These are phyloP conservation scores for Vidua macroura DNA, from an alignment of 2,113 vertebrate species.

Conservation along the genomic window DNA sequence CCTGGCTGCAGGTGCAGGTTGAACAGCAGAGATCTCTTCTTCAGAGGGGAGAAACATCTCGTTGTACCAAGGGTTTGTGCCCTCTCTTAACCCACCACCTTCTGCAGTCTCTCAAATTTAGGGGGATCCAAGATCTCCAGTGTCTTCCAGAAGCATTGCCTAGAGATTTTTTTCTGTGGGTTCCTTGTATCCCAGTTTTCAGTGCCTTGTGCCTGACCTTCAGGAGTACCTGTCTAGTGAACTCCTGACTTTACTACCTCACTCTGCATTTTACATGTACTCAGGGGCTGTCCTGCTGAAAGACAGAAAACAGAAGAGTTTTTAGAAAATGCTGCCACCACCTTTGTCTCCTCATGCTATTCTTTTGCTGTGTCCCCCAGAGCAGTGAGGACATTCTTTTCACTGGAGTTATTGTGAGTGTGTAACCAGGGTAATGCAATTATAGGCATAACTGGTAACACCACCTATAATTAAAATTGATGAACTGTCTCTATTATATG, in stretches of 20 bases:
- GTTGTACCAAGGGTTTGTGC: neutral
- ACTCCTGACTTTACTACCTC: neutral
- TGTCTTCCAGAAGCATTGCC: neutral
- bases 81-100: neutral
- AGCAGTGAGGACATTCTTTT: conserved; percentile 24
- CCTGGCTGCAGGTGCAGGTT: neutral
- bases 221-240: neutral
- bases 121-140: neutral
- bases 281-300: neutral
- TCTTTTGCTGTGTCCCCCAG: neutral
- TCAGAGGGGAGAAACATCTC: neutral
- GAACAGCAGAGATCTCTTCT: neutral
- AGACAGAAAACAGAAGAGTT: neutral
- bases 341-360: neutral
- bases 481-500: conserved; percentile 38
- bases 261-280: neutral
- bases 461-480: conserved; percentile 55
- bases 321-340: neutral
- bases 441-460: conserved; percentile 35
- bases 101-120: neutral
- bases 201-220: neutral
- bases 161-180: neutral
- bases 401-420: neutral
- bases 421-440: conserved; percentile 53
- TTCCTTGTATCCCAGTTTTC: neutral